These are phyloP conservation scores for Boulengeromyrus knoepffleri DNA, from an alignment of 2,113 vertebrate genomes.

Conservation along the genomic window DNA sequence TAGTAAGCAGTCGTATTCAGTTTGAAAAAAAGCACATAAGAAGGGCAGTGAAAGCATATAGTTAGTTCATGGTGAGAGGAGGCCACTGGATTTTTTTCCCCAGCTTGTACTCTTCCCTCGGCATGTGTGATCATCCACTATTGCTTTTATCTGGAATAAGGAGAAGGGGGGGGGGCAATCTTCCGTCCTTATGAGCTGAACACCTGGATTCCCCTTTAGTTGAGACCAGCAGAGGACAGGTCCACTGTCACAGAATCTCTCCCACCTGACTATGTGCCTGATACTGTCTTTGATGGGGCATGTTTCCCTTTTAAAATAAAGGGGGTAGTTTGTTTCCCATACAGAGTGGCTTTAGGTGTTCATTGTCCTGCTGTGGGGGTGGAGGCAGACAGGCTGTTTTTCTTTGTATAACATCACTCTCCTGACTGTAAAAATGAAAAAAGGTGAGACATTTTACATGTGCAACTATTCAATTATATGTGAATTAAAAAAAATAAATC, in stretches of 20 bases:
- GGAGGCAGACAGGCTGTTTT: neutral
- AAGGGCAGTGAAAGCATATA: neutral
- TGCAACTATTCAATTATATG: neutral
- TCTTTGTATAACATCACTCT: neutral
- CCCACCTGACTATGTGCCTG: neutral
- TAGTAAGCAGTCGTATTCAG: neutral
- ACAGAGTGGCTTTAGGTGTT: neutral
- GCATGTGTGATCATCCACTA: neutral
- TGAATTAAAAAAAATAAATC: neutral
- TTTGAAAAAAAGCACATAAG: neutral
- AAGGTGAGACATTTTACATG: neutral
- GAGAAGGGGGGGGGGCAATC: neutral
- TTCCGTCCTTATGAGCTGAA: neutral
- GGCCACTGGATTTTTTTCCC: neutral
- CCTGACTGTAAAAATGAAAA: neutral
- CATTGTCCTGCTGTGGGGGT: neutral
- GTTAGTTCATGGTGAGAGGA: neutral
- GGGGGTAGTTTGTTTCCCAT: neutral
- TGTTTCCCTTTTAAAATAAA: neutral
- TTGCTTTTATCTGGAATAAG: neutral
- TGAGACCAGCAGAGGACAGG: neutral
- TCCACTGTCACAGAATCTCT: neutral
- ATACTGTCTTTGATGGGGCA: neutral
- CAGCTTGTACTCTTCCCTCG: neutral
- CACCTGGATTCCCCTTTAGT: neutral